These are phyloP conservation scores for Plutella xylostella DNA, from an alignment of 2,888 invertebrate genomes.

Conservation along the genomic window DNA sequence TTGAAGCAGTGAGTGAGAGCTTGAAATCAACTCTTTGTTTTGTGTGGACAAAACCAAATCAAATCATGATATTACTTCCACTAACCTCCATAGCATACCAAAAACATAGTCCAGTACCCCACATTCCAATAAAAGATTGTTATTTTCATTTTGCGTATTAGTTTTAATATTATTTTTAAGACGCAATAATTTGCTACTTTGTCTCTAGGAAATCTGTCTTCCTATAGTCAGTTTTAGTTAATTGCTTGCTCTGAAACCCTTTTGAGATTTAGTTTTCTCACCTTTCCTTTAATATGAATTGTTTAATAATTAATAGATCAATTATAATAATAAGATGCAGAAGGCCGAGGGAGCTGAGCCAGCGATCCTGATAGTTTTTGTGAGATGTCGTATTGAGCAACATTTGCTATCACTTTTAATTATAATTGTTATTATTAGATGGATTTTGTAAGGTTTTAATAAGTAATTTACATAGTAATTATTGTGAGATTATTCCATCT, in stretches of 20 bases:
- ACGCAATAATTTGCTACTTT: not conserved
- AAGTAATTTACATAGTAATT: slow-evolving; percentile 64
- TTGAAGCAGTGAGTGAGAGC: not conserved
- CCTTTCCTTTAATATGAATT: not conserved
- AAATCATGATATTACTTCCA: no score
- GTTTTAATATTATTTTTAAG: slow-evolving; percentile 1
- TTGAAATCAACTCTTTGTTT: not conserved
- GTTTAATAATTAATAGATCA: not conserved
- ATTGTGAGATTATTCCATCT: slow-evolving; percentile 55
- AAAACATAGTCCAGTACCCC: slow-evolving; percentile 11
- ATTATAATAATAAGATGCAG: not conserved
- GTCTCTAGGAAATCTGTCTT: slow-evolving; percentile 37
- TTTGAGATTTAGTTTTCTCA: no score
- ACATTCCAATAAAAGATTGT: slow-evolving; percentile 29
- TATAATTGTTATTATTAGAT: slow-evolving; percentile 48
- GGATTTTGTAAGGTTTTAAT: slow-evolving; percentile 66
- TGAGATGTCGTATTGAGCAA: slow-evolving; percentile 5
- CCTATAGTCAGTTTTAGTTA: slow-evolving; percentile 28
- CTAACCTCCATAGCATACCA: slow-evolving; percentile 2
- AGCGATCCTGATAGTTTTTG: not conserved
- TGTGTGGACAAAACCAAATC: not conserved
- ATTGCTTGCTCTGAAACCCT: no score
- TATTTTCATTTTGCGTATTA: not conserved
- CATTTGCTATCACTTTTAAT: slow-evolving; percentile 35
- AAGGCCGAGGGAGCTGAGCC: not conserved